A percentile compares a stretch with the other conserved stretches of the same genome.
Conservation (phyloP, 2,888 invertebrate species). For the Ophraella communa region DNA sequence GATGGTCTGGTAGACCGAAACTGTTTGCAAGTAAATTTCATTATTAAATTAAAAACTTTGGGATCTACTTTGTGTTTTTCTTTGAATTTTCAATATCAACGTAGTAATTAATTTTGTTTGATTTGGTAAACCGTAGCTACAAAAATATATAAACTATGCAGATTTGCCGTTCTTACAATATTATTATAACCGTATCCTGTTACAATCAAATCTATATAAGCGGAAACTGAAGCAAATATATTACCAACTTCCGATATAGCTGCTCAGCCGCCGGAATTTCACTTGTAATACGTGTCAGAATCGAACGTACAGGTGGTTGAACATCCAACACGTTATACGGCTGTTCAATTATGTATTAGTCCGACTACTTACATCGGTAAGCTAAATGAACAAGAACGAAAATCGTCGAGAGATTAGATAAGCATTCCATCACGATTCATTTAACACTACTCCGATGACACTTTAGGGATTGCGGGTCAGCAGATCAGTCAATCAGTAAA, state of each 20-base stretch:
- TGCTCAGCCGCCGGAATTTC: neutral
- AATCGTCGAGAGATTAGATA: neutral
- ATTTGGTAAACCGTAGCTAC: neutral
- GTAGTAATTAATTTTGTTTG: neutral
- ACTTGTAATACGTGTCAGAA: neutral
- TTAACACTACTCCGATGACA: neutral
- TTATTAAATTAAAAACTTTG: neutral
- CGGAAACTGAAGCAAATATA: neutral
- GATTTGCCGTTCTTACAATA: neutral
- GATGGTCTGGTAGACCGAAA: no score
- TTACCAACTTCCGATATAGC: neutral
- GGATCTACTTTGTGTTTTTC: no score
- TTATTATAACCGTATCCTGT: neutral
- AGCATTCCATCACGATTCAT: neutral
- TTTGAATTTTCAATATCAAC: no score
- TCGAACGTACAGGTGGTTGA: constrained; percentile 8
- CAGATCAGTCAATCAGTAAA: no score
- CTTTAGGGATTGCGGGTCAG: no score
- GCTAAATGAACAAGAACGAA: neutral
- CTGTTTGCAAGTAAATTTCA: no score
- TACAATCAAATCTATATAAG: neutral
- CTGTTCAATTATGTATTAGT: constrained; percentile 5
- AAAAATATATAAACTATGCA: neutral
- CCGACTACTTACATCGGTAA: neutral
- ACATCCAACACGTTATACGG: neutral